phyloP scores from a whole-genome alignment of 2,888 invertebrate species.

The Parthenolecanium corni region DNA sequence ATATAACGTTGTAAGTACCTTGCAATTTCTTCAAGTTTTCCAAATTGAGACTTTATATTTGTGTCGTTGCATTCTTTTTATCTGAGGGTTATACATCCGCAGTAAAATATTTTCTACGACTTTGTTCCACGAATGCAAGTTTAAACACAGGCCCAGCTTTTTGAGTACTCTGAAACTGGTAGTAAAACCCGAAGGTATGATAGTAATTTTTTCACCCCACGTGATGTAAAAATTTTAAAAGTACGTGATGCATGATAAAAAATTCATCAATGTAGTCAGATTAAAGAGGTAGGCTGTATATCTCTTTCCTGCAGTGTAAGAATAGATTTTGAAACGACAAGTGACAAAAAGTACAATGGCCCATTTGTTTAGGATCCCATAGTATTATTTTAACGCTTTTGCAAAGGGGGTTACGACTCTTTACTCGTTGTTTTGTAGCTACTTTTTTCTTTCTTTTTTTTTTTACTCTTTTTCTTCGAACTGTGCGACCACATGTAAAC shows the following conservation, averaged over 20 bases:
- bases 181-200: too few relatives aligned
- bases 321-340: conserved; percentile 18
- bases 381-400: conserved; percentile 21
- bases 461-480: neutral
- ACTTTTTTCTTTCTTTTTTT: neutral
- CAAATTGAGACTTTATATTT: too few relatives aligned
- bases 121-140: too few relatives aligned
- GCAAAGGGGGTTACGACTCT: conserved; percentile 11
- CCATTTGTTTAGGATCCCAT: conserved; percentile 27
- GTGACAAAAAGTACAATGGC: conserved; percentile 25
- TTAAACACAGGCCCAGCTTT: too few relatives aligned
- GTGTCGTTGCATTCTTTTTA: too few relatives aligned
- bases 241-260: conserved; percentile 8
- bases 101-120: too few relatives aligned
- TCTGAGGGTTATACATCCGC: too few relatives aligned
- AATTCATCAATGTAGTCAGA: conserved; percentile 23
- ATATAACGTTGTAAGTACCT: too few relatives aligned
- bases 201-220: neutral
- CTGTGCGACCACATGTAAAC: conserved; percentile 26
- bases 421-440: neutral
- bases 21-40: too few relatives aligned
- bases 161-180: too few relatives aligned
- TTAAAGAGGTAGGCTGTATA: conserved; percentile 18
- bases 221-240: neutral
- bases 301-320: conserved; percentile 7